Evolutionary conservation across 2,888 invertebrate genomes (phyloP).

Genomic region (Drosophila kambysellisi): DNA sequence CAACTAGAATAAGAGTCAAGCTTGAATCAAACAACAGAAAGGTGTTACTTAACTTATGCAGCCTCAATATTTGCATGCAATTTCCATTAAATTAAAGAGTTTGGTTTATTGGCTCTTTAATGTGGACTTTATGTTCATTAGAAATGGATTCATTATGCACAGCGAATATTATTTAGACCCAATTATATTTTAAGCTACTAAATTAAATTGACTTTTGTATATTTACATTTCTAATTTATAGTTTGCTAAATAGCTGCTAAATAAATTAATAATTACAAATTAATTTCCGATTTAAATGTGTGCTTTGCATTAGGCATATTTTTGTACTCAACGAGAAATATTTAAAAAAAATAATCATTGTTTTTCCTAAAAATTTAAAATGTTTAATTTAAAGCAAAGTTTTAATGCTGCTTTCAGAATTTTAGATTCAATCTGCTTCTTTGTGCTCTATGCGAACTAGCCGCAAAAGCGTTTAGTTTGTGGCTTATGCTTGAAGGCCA

Average conservation of each 20-base stretch:
- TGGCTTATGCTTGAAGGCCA: constrained; percentile 53
- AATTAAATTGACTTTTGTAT: background rate
- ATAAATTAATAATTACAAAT: background rate
- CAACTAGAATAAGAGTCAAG: background rate
- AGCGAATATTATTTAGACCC: background rate
- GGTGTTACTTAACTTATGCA: background rate
- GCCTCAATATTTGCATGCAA: background rate
- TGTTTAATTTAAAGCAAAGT: constrained; percentile 6
- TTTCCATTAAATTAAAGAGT: background rate
- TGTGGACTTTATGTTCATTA: background rate
- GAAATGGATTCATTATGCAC: background rate
- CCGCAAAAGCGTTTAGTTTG: constrained; percentile 55
- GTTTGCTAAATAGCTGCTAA: background rate
- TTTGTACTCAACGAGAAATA: background rate
- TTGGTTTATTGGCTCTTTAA: background rate
- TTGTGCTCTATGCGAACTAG: background rate
- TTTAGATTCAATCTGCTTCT: background rate
- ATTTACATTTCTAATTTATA: background rate
- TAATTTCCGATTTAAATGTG: background rate
- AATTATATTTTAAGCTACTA: background rate
- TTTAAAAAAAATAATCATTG: background rate
- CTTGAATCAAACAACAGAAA: background rate
- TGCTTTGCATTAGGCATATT: background rate
- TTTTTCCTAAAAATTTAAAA: background rate
- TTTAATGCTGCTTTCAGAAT: background rate